Base-by-base conservation (phyloP, 2,888 invertebrate species). In the Nipponacmea schrenckii region DNA sequence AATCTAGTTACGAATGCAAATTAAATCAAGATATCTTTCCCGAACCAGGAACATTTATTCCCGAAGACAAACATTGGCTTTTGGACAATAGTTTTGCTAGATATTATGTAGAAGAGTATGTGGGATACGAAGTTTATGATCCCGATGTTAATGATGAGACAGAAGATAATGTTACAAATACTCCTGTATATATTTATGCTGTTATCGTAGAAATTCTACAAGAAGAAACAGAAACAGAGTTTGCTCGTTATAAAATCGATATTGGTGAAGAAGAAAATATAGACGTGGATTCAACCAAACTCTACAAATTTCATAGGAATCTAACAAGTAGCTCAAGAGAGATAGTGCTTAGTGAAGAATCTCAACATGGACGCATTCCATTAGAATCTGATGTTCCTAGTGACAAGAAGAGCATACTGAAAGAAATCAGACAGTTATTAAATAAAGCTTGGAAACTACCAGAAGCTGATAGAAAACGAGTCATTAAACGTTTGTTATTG, bases 31-130 rank as follows among this genome's bases (percentile, higher is more conserved):
- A 31, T 31, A 31, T 31, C n/a, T n/a, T n/a, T n/a, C n/a, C n/a
- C n/a, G n/a, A n/a, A n/a, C 69, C 48, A 20, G 69, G 69, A n/a
- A 44, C 48, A 15, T 69, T 69, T 14, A 64, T 69, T 45, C 69
- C 69, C 2, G 31, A 27, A 1, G 27, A 48, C 45, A 64, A 64
- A 64, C 69, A 69, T 26, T 8, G 14, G 12, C n/a, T 69, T 20
- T n/a, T 69, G 46, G 64, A 69, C 64, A 39, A 69, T 10, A 50
- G 64, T n/a, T 7, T 64, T 2, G 46, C 63, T 20, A 64, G 64
- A 12, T 69, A 31, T 62, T 20, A 69, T n/a, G 46, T 2, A 1
- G 0, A 0, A 0, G 69, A 69, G 24, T 46, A 48, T 27, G 69
- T 69, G 15, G 69, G 48, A 8, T 64, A 64, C 31, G 64, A 69